Conservation (phyloP, 2,888 invertebrate species). For the Epistrophe eligans region DNA sequence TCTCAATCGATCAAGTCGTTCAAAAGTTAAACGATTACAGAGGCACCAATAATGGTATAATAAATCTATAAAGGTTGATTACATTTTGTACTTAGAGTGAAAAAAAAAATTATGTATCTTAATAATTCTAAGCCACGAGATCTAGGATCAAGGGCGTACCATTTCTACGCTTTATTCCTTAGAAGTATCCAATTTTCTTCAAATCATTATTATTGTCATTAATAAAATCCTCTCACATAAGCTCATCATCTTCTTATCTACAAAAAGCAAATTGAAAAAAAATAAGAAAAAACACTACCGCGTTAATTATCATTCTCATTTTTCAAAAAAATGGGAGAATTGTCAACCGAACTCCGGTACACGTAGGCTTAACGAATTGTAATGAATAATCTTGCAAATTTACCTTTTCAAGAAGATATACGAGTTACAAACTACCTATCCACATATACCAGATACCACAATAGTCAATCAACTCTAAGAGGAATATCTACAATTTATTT, state of each 20-base stretch:
- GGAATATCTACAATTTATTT: constrained; percentile 1
- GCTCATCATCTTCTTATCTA: background rate
- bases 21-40: too few species aligned
- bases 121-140: too few species aligned
- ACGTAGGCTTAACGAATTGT: constrained; percentile 25
- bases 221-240: background rate
- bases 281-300: background rate
- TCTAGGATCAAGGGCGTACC: too few species aligned
- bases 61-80: too few species aligned
- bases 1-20: too few species aligned
- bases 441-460: constrained; percentile 8
- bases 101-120: too few species aligned
- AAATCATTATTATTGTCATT: background rate
- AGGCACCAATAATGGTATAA: too few species aligned
- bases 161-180: too few species aligned
- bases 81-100: too few species aligned
- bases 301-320: constrained; percentile 6
- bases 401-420: constrained; percentile 19
- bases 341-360: constrained; percentile 3
- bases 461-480: constrained; percentile 32
- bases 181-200: background rate
- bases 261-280: background rate
- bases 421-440: background rate
- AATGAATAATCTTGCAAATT: constrained; percentile 31
- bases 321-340: constrained; percentile 26